phyloP scores from a whole-genome alignment of 2,113 vertebrate species.

The Mesocricetus auratus region DNA sequence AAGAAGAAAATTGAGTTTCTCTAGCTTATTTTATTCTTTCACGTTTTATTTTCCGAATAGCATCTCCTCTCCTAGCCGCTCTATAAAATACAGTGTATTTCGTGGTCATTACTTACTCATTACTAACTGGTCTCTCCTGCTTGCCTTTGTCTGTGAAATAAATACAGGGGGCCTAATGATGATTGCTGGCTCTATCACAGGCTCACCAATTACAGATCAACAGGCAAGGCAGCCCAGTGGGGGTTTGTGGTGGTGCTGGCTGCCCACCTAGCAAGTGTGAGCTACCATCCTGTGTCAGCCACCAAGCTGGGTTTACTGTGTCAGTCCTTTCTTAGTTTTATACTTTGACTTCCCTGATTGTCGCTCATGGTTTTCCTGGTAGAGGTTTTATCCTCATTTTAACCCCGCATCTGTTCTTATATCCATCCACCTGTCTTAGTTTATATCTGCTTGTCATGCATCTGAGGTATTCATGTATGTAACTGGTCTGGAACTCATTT shows the following conservation, averaged over 20 bases:
- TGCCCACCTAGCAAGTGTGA: slow-evolving; percentile 37
- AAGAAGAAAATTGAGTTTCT: slow-evolving; percentile 83
- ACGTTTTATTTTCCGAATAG: slow-evolving; percentile 78
- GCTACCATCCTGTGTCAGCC: not conserved
- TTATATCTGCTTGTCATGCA: not conserved
- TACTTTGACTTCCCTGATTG: not conserved
- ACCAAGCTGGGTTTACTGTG: not conserved
- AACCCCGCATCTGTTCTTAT: not conserved
- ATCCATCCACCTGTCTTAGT: not conserved
- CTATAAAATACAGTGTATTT: slow-evolving; percentile 66
- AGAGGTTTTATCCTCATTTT: not conserved
- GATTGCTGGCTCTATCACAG: slow-evolving; percentile 70
- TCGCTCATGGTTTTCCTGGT: not conserved
- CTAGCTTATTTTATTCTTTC: slow-evolving; percentile 78
- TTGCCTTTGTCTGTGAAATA: slow-evolving; percentile 78
- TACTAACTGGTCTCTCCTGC: slow-evolving; percentile 73
- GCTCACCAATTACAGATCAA: slow-evolving; percentile 59
- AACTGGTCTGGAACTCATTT: not conserved
- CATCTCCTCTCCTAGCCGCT: slow-evolving; percentile 72
- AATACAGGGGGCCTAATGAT: slow-evolving; percentile 66
- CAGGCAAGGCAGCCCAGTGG: slow-evolving; percentile 51
- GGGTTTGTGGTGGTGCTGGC: slow-evolving; percentile 63
- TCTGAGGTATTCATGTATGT: not conserved
- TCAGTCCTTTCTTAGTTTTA: not conserved
- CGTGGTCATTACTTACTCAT: slow-evolving; percentile 73